Conservation (phyloP, 2,888 invertebrate species). For the Eupithecia dodoneata region DNA sequence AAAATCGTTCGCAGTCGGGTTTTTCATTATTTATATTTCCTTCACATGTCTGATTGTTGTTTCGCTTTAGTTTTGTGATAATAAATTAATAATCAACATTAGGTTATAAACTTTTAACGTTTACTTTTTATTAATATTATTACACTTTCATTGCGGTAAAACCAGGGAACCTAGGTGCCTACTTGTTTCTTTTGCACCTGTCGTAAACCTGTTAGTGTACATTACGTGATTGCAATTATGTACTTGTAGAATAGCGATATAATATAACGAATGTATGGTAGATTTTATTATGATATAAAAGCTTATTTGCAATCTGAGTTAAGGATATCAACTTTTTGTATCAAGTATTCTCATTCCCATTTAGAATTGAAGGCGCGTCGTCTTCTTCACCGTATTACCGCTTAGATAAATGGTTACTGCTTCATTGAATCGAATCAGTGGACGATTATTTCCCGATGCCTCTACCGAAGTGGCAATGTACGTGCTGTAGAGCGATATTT, state of each 20-base stretch:
- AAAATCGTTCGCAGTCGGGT: background rate
- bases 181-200: conserved; percentile 5
- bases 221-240: background rate
- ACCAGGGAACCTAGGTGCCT: background rate
- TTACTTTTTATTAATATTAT: conserved; percentile 1
- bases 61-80: background rate
- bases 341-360: conserved; percentile 49
- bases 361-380: conserved; percentile 44
- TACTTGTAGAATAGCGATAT: background rate
- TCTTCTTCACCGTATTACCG: conserved; percentile 22
- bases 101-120: background rate
- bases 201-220: conserved; percentile 7
- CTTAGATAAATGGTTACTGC: conserved; percentile 5
- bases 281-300: background rate
- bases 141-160: conserved; percentile 16
- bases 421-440: conserved; percentile 30
- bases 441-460: conserved; percentile 10
- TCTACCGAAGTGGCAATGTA: conserved; percentile 56
- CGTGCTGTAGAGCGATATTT: conserved; percentile 47
- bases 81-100: background rate
- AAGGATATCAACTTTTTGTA: conserved; percentile 61
- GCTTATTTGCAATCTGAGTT: conserved; percentile 50
- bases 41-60: conserved; percentile 2
- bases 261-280: background rate
- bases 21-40: background rate